These are phyloP conservation scores for Phortica variegata DNA, from an alignment of 1,140 invertebrate species.

Conservation along the genomic window DNA sequence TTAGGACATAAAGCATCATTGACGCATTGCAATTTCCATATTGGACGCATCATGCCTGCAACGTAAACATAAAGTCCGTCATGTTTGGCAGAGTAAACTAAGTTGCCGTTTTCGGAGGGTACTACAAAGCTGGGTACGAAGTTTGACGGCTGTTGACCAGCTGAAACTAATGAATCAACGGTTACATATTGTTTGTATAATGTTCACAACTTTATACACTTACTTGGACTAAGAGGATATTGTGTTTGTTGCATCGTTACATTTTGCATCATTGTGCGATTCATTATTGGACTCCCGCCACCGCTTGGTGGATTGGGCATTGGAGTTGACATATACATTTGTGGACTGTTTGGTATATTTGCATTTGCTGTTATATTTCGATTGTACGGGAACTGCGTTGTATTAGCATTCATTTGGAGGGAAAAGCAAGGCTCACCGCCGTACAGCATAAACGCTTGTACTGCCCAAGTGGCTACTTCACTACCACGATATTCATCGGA, in stretches of 20 bases:
- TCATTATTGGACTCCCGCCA: neutral
- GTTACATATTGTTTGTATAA: neutral
- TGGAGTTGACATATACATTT: conserved; percentile 52
- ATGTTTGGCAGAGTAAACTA: conserved; percentile 71
- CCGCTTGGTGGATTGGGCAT: conserved; percentile 36
- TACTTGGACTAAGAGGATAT: conserved; percentile 46
- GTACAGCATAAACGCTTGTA: conserved; percentile 88
- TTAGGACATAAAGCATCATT: conserved; percentile 57
- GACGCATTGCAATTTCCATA: conserved; percentile 77
- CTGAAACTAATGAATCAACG: conserved; percentile 8
- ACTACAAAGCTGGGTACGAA: conserved; percentile 2
- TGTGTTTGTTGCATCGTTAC: conserved; percentile 13
- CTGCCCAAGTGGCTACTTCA: conserved; percentile 83
- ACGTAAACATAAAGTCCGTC: conserved; percentile 91
- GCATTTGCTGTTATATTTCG: conserved; percentile 15
- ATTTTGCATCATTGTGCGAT: conserved; percentile 1
- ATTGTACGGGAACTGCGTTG: no score
- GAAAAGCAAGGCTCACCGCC: conserved; percentile 69
- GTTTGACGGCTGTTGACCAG: conserved; percentile 32
- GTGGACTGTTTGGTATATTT: conserved; percentile 10
- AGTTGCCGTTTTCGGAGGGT: conserved; percentile 30
- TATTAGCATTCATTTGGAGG: conserved; percentile 23
- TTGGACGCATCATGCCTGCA: conserved; percentile 77
- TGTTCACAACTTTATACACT: conserved; percentile 8
- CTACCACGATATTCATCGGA: conserved; percentile 67